These are phyloP conservation scores for Dusona sp. DNA, from an alignment of 2,888 invertebrate species.

Conservation along the genomic window DNA sequence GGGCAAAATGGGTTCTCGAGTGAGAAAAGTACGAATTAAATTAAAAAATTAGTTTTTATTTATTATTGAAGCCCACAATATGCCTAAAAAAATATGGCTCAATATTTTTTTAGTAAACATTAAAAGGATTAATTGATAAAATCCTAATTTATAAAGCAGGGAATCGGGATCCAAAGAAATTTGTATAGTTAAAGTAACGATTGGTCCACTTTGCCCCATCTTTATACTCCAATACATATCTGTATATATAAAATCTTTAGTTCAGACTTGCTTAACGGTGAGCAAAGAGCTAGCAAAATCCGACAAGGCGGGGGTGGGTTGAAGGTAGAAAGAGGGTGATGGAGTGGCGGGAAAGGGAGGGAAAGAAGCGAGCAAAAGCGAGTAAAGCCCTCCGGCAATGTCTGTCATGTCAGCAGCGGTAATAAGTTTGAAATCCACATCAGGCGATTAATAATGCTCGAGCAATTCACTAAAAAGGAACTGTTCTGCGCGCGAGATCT, in stretches of 20 bases:
- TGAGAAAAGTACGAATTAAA: neutral
- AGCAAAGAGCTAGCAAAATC: slow-evolving; percentile 46
- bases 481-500: slow-evolving; percentile 68
- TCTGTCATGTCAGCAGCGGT: slow-evolving; percentile 80
- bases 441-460: slow-evolving; percentile 83
- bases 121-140: neutral
- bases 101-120: neutral
- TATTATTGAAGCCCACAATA: neutral
- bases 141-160: neutral
- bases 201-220: neutral
- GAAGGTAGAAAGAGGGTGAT: slow-evolving; percentile 14
- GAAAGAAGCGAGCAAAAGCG: slow-evolving; percentile 63
- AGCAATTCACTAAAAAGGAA: slow-evolving; percentile 82
- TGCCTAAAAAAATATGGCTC: neutral
- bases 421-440: slow-evolving; percentile 83
- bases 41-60: neutral
- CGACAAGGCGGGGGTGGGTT: slow-evolving; percentile 6
- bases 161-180: neutral
- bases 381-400: slow-evolving; percentile 70
- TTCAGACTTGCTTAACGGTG: slow-evolving; percentile 35
- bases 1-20: slow-evolving; percentile 9
- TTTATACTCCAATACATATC: neutral
- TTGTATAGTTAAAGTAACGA: neutral
- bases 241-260: neutral
- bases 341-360: neutral